These are phyloP conservation scores for Mythimna vitellina DNA, from an alignment of 2,888 invertebrate species.

Conservation along the genomic window DNA sequence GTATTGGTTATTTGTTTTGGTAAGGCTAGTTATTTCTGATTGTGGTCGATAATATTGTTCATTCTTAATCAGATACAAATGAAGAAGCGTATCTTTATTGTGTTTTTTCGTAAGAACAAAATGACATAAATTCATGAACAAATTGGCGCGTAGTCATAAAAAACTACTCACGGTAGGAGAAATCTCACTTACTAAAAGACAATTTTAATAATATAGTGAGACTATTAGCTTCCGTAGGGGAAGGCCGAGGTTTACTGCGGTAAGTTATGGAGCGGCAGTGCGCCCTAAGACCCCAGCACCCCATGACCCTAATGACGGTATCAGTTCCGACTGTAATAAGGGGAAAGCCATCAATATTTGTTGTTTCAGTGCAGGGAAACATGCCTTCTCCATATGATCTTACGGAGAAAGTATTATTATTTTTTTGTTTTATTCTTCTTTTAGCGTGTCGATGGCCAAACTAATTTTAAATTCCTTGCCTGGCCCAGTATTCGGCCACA, in stretches of 20 bases:
- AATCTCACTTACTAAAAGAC: constrained; percentile 43
- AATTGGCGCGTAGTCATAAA: background rate
- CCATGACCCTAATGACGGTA: constrained; percentile 53
- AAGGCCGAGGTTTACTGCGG: constrained; percentile 43
- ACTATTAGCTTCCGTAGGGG: constrained; percentile 47
- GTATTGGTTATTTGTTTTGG: constrained; percentile 55
- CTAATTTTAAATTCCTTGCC: too few species aligned
- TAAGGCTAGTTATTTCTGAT: constrained; percentile 16
- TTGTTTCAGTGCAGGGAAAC: constrained; percentile 25
- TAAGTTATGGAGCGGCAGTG: constrained; percentile 52
- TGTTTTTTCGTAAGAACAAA: too few species aligned
- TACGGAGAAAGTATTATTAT: background rate
- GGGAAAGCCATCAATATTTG: constrained; percentile 43
- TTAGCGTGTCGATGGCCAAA: too few species aligned
- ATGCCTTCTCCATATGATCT: background rate
- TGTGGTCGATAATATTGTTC: constrained; percentile 17
- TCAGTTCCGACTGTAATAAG: constrained; percentile 48
- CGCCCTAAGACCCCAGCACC: constrained; percentile 50
- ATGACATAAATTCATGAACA: background rate
- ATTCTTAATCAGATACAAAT: constrained; percentile 5
- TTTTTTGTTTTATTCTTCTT: too few species aligned
- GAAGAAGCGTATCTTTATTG: constrained; percentile 2
- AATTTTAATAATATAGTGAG: constrained; percentile 39
- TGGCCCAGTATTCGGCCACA: too few species aligned
- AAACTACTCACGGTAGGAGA: background rate